Percentiles rank a stretch among this genome's conserved stretches.
phyloP scores from a whole-genome alignment of 2,113 vertebrate species.

The Smithornis capensis region DNA sequence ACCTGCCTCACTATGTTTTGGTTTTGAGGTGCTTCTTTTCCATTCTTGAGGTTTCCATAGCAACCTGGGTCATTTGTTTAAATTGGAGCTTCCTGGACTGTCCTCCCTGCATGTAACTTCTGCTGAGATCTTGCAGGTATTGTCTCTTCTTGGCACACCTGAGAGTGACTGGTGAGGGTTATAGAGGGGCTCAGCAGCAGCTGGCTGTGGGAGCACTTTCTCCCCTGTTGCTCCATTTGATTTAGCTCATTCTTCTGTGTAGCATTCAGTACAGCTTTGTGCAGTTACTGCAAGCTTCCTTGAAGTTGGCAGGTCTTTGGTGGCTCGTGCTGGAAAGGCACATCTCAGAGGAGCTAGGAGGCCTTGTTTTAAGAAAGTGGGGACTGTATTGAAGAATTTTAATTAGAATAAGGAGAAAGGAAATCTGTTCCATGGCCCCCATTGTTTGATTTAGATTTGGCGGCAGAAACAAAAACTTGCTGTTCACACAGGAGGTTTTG shows the following conservation, averaged over 20 bases:
- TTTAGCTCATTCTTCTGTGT: not conserved
- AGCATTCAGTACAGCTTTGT: not conserved
- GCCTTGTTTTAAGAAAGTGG: not conserved
- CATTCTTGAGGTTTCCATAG: constrained; percentile 58
- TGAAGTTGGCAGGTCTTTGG: not conserved
- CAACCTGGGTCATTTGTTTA: constrained; percentile 51
- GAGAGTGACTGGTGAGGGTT: not conserved
- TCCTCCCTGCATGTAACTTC: not conserved
- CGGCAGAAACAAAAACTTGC: not conserved
- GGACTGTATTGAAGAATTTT: not conserved
- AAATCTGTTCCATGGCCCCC: not conserved
- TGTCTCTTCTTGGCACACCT: not conserved
- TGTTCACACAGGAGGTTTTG: not conserved
- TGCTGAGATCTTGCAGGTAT: not conserved
- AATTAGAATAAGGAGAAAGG: not conserved
- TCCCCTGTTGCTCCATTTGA: not conserved
- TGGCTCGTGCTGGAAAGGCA: accelerated
- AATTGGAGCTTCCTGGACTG: not conserved
- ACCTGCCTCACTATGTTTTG: constrained; percentile 1
- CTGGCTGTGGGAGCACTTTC: accelerated
- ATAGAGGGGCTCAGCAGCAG: not conserved
- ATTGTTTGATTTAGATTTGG: not conserved
- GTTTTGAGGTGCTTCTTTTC: constrained; percentile 36
- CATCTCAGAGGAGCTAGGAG: accelerated
- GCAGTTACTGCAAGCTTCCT: not conserved